Conservation (phyloP, 2,113 vertebrate species). For the Sander lucioperca region DNA sequence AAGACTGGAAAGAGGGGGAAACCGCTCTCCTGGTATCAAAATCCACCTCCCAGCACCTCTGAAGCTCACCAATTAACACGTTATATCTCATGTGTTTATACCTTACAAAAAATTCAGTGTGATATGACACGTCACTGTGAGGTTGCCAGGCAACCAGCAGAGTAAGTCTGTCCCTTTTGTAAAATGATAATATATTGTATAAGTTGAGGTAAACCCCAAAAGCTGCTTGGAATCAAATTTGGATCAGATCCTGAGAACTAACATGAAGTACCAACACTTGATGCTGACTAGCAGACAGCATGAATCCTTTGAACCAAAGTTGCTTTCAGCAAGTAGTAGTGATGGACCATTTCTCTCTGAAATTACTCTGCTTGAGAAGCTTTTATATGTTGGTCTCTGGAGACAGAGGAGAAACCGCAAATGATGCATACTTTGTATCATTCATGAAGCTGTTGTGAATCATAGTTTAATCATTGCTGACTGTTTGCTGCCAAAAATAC, state of each 20-base stretch:
- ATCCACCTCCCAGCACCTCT: no score
- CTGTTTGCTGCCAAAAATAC: background rate
- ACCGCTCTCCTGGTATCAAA: background rate
- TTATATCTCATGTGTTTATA: background rate
- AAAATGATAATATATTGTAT: background rate
- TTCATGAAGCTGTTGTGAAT: slow-evolving; percentile 54
- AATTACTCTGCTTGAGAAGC: slow-evolving; percentile 46
- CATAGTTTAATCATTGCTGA: slow-evolving; percentile 52
- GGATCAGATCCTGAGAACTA: background rate
- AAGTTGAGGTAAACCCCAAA: background rate
- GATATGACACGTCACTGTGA: background rate
- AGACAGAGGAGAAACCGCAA: slow-evolving; percentile 41
- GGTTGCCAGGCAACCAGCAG: background rate
- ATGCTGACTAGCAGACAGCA: background rate
- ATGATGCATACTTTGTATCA: slow-evolving; percentile 48
- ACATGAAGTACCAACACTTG: background rate
- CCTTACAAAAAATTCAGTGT: no score
- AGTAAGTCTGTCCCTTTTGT: background rate
- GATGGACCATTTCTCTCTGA: slow-evolving; percentile 25
- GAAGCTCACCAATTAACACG: background rate
- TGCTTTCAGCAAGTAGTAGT: slow-evolving; percentile 5
- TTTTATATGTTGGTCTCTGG: slow-evolving; percentile 45
- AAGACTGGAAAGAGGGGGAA: background rate
- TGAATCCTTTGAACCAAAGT: slow-evolving; percentile 30
- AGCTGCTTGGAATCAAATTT: background rate